Evolutionary conservation across 2,797 vertebrate genomes (phyloP), one percentile per base, ranked within the genome.

Genomic region (Lepilemur ruficaudatus): DNA sequence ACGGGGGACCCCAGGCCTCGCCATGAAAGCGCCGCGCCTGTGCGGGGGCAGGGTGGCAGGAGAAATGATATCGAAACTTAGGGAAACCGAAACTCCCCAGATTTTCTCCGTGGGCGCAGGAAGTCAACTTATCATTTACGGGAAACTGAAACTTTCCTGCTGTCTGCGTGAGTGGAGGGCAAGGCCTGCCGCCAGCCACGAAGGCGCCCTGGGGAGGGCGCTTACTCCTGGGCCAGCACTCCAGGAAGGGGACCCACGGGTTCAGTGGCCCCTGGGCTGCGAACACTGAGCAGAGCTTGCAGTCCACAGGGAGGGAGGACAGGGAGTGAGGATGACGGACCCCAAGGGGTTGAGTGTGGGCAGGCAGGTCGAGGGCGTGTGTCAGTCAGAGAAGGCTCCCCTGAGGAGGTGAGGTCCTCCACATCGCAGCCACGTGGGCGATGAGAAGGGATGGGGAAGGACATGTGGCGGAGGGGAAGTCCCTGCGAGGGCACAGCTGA

Each of bases 71-170:
- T 18, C 43, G 28, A 10, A 30, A 28, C 20, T 55, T 65, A 32
- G 2, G 65, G 65, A 91, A 96, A 94, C 38, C 0, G 10, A 94
- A 94, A 94, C 69, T 61, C 2, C 14, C 59, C 67, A 50, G 63
- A 50, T 52, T 46, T 38, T 55, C 20, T 67, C 1, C 59, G 15
- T 87, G 67, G 48, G n/a, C 4, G 1, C 59, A n/a, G n/a, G 32
- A 84, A 32, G 17, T 32, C 20, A 35, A 25, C 15, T 7, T 18
- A 10, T 43, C 15, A 1, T 61, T 86, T 41, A 23, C 7, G 18
- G 92, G 87, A 95, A 96, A 87, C 17, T 0, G 57, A 89, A 90
- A 73, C 78, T 70, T 23, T 1, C 48, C 12, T 13, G 13, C 8
- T 10, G 14, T 52, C 55, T 70, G 3, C 57, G 61, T 79, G 9